A percentile compares a stretch with the other conserved stretches of the same genome.
Evolutionary conservation across 2,797 vertebrate species (phyloP).

Genomic region (Luscinia megarhynchos): DNA sequence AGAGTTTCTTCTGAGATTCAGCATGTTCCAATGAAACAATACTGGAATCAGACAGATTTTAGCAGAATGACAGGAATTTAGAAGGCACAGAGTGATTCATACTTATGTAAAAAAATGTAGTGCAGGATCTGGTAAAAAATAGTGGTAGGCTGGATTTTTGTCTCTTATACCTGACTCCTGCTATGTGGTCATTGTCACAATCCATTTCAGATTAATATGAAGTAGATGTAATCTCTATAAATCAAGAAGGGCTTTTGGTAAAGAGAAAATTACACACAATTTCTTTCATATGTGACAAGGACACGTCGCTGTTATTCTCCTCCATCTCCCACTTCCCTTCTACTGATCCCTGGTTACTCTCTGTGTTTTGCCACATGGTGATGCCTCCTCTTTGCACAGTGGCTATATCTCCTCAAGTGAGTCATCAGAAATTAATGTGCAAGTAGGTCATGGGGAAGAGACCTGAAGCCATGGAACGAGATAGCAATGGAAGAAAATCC

Average conservation of each 20-base stretch:
- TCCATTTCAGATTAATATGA: not conserved
- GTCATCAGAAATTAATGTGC: not conserved
- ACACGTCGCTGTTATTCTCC: not conserved
- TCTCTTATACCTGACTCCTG: not conserved
- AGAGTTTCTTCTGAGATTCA: constrained; percentile 42
- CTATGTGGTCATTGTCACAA: not conserved
- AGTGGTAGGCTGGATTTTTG: not conserved
- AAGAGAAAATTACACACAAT: not conserved
- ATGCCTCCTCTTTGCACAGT: not conserved
- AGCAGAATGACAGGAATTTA: not conserved
- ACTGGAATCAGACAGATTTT: not conserved
- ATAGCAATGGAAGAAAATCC: not conserved
- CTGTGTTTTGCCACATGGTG: not conserved
- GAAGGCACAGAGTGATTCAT: not conserved
- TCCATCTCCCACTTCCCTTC: not conserved
- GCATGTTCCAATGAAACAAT: constrained; percentile 1
- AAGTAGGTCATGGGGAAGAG: not conserved
- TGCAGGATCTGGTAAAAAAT: not conserved
- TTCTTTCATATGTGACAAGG: not conserved
- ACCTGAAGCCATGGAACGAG: not conserved
- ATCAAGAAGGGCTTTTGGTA: not conserved
- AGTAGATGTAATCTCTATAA: not conserved
- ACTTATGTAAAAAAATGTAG: not conserved
- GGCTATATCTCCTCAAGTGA: not conserved
- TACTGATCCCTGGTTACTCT: not conserved